Conservation (phyloP, 2,888 invertebrate species). For the Drosophila ochracea region DNA sequence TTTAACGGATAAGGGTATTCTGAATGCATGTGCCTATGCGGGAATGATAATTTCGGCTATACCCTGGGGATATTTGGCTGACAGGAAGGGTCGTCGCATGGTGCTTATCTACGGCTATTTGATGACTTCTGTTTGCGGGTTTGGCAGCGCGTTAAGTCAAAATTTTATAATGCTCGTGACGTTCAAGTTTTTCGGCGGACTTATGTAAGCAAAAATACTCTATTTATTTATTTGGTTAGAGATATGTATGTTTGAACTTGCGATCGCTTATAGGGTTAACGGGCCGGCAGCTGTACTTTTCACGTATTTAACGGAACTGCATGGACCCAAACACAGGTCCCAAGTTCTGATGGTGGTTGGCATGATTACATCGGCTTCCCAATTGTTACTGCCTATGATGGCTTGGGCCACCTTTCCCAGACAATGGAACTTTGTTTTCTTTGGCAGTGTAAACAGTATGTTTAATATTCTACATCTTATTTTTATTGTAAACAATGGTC, state of each 20-base stretch:
- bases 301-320: conserved; percentile 91
- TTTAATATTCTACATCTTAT: background rate
- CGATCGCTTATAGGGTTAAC: conserved; percentile 86
- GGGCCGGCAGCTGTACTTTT: conserved; percentile 91
- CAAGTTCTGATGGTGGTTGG: conserved; percentile 89
- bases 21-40: conserved; percentile 90
- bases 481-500: background rate
- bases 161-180: conserved; percentile 88
- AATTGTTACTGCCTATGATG: conserved; percentile 88
- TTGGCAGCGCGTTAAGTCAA: conserved; percentile 88
- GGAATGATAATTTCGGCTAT: conserved; percentile 92
- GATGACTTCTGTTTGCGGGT: conserved; percentile 88
- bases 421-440: conserved; percentile 86
- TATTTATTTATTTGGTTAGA: background rate
- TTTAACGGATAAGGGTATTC: conserved; percentile 89
- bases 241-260: background rate
- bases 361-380: conserved; percentile 88
- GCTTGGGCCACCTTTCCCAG: conserved; percentile 91
- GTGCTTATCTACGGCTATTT: conserved; percentile 89
- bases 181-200: conserved; percentile 91
- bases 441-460: conserved; percentile 83
- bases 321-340: conserved; percentile 88
- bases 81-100: conserved; percentile 89
- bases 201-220: conserved; percentile 87
- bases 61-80: conserved; percentile 92